These are phyloP conservation scores for Calameuta pallipes DNA, from an alignment of 2,888 invertebrate genomes.

Conservation along the genomic window DNA sequence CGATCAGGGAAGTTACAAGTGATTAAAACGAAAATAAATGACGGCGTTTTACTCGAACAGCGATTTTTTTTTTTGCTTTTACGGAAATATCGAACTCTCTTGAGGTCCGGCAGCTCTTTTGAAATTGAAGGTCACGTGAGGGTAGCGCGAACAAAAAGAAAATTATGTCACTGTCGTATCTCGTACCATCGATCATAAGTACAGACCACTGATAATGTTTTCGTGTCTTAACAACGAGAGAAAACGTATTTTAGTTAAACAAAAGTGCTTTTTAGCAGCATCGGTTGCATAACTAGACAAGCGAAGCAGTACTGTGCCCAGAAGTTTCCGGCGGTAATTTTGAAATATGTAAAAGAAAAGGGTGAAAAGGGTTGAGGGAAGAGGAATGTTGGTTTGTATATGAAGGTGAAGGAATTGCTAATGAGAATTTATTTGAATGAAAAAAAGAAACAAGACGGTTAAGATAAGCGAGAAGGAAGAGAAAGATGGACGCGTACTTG, in stretches of 20 bases:
- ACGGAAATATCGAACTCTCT: neutral
- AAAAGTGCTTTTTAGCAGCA: conserved; percentile 22
- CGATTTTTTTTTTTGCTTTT: neutral
- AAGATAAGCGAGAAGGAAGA: conserved; percentile 4
- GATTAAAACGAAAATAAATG: neutral
- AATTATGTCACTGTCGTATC: too few relatives aligned
- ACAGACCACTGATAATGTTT: conserved; percentile 15
- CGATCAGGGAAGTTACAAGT: neutral
- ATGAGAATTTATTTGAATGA: conserved; percentile 26
- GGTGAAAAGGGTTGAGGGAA: neutral
- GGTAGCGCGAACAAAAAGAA: neutral
- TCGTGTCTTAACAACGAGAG: conserved; percentile 17
- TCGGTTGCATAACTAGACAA: conserved; percentile 15
- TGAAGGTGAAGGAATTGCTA: conserved; percentile 28
- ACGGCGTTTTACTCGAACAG: neutral
- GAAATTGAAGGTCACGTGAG: neutral
- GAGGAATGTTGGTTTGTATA: conserved; percentile 9
- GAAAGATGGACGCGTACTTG: conserved; percentile 34
- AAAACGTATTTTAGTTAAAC: conserved; percentile 13
- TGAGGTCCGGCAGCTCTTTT: neutral
- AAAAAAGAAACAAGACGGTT: conserved; percentile 16
- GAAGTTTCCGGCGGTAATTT: conserved; percentile 21
- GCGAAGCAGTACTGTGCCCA: conserved; percentile 13
- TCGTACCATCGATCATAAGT: neutral
- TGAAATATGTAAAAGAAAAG: neutral